Percentiles rank a stretch among this genome's conserved stretches.
Conservation (phyloP, 2,888 invertebrate genomes). For the Spialia ferax region DNA sequence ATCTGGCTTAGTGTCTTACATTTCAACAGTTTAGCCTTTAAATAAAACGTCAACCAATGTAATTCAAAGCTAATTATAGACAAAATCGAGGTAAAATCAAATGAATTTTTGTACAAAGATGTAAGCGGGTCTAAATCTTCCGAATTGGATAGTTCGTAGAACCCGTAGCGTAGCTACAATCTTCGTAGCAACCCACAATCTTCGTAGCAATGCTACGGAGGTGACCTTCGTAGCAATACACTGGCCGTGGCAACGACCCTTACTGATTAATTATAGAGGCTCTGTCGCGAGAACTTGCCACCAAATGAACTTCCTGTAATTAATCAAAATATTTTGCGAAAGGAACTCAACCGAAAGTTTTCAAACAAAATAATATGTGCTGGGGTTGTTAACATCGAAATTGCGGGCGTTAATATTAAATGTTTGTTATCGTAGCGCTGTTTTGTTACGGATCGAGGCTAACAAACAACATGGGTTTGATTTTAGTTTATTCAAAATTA, state of each 20-base stretch:
- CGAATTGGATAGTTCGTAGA: background rate
- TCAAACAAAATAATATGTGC: slow-evolving; percentile 13
- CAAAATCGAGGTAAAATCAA: too few relatives aligned
- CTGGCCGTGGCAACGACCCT: slow-evolving; percentile 23
- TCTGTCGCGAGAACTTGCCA: slow-evolving; percentile 34
- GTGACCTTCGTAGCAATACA: slow-evolving; percentile 14
- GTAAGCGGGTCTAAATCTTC: too few relatives aligned
- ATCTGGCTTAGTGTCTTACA: too few relatives aligned
- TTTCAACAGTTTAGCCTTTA: too few relatives aligned
- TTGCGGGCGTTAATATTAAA: background rate
- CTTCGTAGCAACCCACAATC: slow-evolving; percentile 2
- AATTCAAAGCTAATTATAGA: too few relatives aligned
- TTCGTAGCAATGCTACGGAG: slow-evolving; percentile 5
- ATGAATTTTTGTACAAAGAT: too few relatives aligned
- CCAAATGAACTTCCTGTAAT: slow-evolving; percentile 35
- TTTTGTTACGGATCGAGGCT: too few relatives aligned
- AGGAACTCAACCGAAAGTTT: slow-evolving; percentile 10
- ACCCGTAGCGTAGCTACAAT: background rate
- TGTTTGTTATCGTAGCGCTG: background rate
- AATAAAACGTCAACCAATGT: too few relatives aligned
- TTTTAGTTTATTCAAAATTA: too few relatives aligned
- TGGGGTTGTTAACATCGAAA: background rate
- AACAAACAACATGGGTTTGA: too few relatives aligned
- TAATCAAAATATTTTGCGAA: slow-evolving; percentile 36
- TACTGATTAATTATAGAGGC: slow-evolving; percentile 34